Evolutionary conservation across 2,797 vertebrate species (phyloP), one percentile per base, ranked within the genome.

Genomic region (Acipenser transmontanus): DNA sequence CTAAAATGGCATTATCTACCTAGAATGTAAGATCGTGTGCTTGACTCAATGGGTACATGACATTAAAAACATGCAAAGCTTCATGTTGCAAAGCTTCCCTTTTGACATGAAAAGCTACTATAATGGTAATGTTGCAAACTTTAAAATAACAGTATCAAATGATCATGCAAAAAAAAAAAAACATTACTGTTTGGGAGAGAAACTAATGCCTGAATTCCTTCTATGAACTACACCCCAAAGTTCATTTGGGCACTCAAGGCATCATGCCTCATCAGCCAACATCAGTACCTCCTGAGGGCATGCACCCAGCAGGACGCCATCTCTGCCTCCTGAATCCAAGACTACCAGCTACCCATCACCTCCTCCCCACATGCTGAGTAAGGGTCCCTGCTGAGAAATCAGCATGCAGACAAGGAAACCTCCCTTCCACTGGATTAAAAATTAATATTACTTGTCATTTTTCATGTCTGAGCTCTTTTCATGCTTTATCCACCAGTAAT

Each of bases 381-480:
- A 68, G 67, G 61, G 67, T 88, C 84, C 89, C 89, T 78, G 88
- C 89, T 80, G 87, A 88, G 88, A 89, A 89, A 92, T 92, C 90
- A 91, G 90, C 90, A 91, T 91, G 90, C 89, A 89, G 83, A 85
- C 85, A 81, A 83, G 88, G 89, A 86, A 91, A 91, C 87, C 88
- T 91, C 89, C 88, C 87, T 87, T 92, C 85, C 88, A 82, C 85
- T 82, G 87, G 89, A 92, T 91, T 91, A 91, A 91, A 91, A 92
- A 92, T 91, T 92, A 92, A 91, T 92, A 92, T 91, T 92, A 91
- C 90, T 91, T 91, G 90, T 92, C 90, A 91, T 92, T 91, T 92
- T 92, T 92, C 90, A 91, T 91, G 89, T 92, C 90, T 90, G 89
- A 91, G 90, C 88, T 91, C 90, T 92, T 92, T 92, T 92, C 90